Evolutionary conservation across 2,113 vertebrate species (phyloP).

Genomic region (Prolemur simus): DNA sequence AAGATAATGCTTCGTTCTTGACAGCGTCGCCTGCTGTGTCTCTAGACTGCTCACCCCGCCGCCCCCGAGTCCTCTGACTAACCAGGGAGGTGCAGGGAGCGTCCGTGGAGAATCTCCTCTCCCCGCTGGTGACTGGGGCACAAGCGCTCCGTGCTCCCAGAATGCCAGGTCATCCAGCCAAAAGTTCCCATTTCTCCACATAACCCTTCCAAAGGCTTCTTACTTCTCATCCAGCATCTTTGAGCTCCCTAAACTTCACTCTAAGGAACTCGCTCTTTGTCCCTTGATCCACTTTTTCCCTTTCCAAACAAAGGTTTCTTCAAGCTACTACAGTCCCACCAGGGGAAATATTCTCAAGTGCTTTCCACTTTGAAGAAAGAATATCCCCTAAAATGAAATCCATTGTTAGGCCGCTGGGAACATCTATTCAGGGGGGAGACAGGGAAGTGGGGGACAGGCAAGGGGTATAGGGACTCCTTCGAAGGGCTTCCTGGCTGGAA

Average conservation of each 20-base stretch:
- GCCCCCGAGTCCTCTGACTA: background rate
- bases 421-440: background rate
- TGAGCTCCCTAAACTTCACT: background rate
- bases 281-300: background rate
- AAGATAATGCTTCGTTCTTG: background rate
- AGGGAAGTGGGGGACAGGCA: background rate
- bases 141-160: background rate
- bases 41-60: background rate
- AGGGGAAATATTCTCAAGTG: background rate
- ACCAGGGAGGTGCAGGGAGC: background rate
- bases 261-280: background rate
- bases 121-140: no score
- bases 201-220: background rate
- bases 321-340: background rate
- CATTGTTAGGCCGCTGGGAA: background rate
- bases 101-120: background rate
- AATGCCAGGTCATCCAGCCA: background rate
- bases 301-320: constrained; percentile 26
- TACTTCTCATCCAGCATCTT: background rate
- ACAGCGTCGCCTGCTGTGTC: background rate
- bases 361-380: background rate
- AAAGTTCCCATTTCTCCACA: background rate
- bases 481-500: constrained; percentile 5
- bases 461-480: background rate
- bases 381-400: background rate